Evolutionary conservation across 1,140 invertebrate species (phyloP).

Genomic region (Bilobella aurantiaca): DNA sequence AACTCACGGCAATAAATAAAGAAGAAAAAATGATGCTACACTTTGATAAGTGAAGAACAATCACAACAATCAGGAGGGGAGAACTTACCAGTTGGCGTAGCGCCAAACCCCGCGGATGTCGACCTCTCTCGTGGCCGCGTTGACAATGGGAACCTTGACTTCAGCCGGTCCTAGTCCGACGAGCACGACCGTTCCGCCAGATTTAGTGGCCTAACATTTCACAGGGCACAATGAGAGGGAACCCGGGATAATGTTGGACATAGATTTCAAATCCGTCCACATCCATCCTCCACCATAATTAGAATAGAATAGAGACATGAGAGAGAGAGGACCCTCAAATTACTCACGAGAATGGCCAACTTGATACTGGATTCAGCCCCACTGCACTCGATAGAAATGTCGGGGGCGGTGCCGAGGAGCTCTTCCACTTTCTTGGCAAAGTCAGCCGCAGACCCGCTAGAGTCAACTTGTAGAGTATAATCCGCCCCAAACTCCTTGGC

Average conservation of each 20-base stretch:
- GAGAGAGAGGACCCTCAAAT: too few relatives aligned
- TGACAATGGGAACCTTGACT: constrained; percentile 67
- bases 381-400: constrained; percentile 61
- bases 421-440: constrained; percentile 52
- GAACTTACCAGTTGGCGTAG: constrained; percentile 82
- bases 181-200: constrained; percentile 68
- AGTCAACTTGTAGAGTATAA: constrained; percentile 44
- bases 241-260: too few relatives aligned
- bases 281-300: too few relatives aligned
- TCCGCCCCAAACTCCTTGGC: constrained; percentile 78
- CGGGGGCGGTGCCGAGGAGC: constrained; percentile 58
- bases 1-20: too few relatives aligned
- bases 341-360: constrained; percentile 27
- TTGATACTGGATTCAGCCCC: constrained; percentile 32
- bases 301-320: too few relatives aligned
- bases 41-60: too few relatives aligned
- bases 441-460: constrained; percentile 43
- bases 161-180: constrained; percentile 74
- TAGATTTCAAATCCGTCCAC: too few relatives aligned
- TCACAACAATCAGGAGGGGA: too few relatives aligned
- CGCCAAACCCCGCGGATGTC: constrained; percentile 84
- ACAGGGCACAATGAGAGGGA: too few relatives aligned
- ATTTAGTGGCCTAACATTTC: constrained; percentile 71
- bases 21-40: too few relatives aligned
- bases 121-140: constrained; percentile 69